Base-by-base conservation (phyloP, 2,888 invertebrate genomes). In the Drosophila sordidapex region DNA sequence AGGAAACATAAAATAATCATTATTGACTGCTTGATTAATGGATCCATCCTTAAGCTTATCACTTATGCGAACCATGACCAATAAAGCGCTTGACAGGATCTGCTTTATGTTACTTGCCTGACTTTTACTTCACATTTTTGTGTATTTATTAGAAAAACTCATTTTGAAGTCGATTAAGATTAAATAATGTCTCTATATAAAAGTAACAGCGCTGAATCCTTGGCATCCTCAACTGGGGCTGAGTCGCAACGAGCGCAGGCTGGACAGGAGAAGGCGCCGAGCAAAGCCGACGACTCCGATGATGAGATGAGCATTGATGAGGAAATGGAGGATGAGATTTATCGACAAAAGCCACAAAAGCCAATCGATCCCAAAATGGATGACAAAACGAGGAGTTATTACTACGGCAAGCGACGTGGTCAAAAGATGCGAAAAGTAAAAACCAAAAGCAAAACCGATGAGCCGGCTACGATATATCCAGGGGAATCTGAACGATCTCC, bases 381-480 rank as follows among this genome's bases (percentile, higher is more conserved):
- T 36, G 13, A 13, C 11, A 11, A 6, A 0, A 15, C 4, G 7
- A 21, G 5, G 8, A 27, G 4, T 4, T 63, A 63, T 18, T 63
- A 63, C 10, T 57, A 33, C 10, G 61, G 43, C 40, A 43, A 18
- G 27, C 33, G 4, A 0, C 40, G 25, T 31, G 4, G 13, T 15
- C 18, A 29, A 36, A 33, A 1, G 18, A 0, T 0, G 27, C 49
- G 21, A 15, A 29, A 2, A 6, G 6, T 7, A 0, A 51, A 18
- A 10, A 29, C 13, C 4, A 29, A 6, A 6, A 43, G 31, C 0
- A 33, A 1, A 11, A 21, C 15, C 29, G n/a, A n/a, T 3, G 11
- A 36, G 11, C 51, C 59, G 21, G 27, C 70, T 6, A 33, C 38
- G 1, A n/a, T 53, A 13, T 62, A 74, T 51, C 57, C 75, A 0